Percentiles rank a stretch among this genome's conserved stretches.
Evolutionary conservation across 1,140 invertebrate genomes (phyloP).

Genomic region (Sinonovacula constricta): DNA sequence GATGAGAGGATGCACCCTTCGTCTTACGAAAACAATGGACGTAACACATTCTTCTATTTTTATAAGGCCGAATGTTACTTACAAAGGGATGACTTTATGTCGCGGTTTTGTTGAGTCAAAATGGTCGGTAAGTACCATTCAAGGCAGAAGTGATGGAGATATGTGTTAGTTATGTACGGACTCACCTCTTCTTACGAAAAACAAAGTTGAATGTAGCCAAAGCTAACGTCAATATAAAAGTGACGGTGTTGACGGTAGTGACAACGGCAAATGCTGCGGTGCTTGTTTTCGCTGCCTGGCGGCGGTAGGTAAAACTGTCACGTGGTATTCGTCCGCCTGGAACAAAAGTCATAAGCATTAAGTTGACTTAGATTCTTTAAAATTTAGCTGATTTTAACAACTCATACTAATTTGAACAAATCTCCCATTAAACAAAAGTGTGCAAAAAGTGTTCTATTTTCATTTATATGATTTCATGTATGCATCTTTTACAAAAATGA

Average conservation of each 20-base stretch:
- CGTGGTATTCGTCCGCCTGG: background rate
- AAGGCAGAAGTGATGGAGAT: background rate
- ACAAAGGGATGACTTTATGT: background rate
- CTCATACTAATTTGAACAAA: too few relatives aligned
- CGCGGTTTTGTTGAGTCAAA: background rate
- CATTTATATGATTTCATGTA: too few relatives aligned
- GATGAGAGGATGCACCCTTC: too few relatives aligned
- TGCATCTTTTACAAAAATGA: too few relatives aligned
- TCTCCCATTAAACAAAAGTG: too few relatives aligned
- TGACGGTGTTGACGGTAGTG: background rate
- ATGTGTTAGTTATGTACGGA: background rate
- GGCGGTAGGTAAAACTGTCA: background rate
- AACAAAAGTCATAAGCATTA: too few relatives aligned
- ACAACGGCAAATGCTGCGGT: background rate
- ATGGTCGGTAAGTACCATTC: background rate
- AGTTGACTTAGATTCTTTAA: too few relatives aligned
- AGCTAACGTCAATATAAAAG: background rate
- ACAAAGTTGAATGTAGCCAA: background rate
- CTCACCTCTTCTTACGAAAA: background rate
- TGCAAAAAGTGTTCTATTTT: too few relatives aligned
- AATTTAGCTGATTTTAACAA: too few relatives aligned
- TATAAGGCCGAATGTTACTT: background rate
- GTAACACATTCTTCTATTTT: background rate
- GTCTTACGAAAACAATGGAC: background rate
- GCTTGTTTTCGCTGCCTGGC: background rate